phyloP scores from a whole-genome alignment of 2,113 vertebrate species.

The Raphicerus campestris region DNA sequence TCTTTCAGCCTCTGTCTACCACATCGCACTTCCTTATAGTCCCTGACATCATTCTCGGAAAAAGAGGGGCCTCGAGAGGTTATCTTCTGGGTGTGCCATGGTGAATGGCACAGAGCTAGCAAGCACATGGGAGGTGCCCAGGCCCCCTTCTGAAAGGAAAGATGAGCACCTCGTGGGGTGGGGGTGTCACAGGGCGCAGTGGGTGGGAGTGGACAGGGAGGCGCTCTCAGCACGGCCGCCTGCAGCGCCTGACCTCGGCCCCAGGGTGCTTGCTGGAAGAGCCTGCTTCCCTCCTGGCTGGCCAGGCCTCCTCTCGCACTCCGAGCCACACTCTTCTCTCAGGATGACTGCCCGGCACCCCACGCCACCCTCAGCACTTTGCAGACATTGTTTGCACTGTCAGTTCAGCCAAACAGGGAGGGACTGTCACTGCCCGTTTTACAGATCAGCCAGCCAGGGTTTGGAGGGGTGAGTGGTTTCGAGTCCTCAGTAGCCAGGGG shows the following conservation, averaged over 20 bases:
- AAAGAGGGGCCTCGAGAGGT: not conserved
- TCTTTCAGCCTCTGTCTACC: not conserved
- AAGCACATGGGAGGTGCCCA: not conserved
- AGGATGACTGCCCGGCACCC: accelerated
- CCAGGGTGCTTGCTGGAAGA: accelerated
- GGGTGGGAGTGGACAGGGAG: accelerated
- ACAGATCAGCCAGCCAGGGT: not conserved
- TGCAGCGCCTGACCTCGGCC: accelerated
- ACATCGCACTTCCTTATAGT: not conserved
- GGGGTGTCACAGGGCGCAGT: accelerated
- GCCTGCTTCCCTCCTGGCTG: not conserved
- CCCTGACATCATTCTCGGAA: not conserved
- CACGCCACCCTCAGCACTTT: not conserved
- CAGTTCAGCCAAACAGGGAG: not conserved
- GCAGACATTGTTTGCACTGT: not conserved
- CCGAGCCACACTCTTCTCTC: not conserved
- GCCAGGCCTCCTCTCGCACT: accelerated
- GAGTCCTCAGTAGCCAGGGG: not conserved
- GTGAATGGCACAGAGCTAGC: not conserved
- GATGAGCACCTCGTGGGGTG: not conserved
- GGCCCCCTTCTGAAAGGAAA: not conserved
- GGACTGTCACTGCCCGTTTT: not conserved
- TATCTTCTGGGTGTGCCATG: no score
- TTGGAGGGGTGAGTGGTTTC: not conserved
- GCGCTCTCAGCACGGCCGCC: accelerated